These are phyloP conservation scores for Drosophila serrata DNA, from an alignment of 1,140 invertebrate genomes.

Conservation along the genomic window DNA sequence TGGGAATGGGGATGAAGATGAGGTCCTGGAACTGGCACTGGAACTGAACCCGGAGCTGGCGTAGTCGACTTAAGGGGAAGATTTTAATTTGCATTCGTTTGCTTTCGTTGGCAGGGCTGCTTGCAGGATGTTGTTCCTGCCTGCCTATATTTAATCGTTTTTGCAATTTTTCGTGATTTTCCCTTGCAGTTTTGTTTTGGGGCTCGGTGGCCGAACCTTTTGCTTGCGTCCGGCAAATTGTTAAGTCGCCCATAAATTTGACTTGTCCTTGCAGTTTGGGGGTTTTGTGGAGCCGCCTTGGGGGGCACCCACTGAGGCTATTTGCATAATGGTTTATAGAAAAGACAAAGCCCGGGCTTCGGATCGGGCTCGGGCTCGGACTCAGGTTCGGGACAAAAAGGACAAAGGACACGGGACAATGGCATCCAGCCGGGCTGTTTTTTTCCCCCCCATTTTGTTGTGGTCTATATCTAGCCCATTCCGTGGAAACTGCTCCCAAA, in stretches of 20 bases:
- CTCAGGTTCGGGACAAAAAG: slow-evolving; percentile 4
- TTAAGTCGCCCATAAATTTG: slow-evolving; percentile 85
- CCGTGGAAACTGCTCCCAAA: slow-evolving; percentile 17
- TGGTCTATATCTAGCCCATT: slow-evolving; percentile 34
- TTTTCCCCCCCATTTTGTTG: slow-evolving; percentile 48
- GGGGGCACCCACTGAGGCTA: slow-evolving; percentile 63
- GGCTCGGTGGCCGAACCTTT: slow-evolving; percentile 17
- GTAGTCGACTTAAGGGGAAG: slow-evolving; percentile 69
- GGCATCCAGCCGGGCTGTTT: slow-evolving; percentile 38
- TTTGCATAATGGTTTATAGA: slow-evolving; percentile 84
- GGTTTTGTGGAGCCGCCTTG: slow-evolving; percentile 36
- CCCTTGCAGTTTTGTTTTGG: slow-evolving; percentile 55
- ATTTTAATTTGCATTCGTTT: slow-evolving; percentile 85
- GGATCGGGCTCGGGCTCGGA: slow-evolving; percentile 1
- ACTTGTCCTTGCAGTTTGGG: slow-evolving; percentile 63
- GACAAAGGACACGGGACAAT: slow-evolving; percentile 40
- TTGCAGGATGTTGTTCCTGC: slow-evolving; percentile 51
- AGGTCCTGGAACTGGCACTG: slow-evolving; percentile 19
- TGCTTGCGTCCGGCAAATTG: slow-evolving; percentile 62
- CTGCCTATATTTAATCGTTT: slow-evolving; percentile 81
- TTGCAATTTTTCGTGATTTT: slow-evolving; percentile 75
- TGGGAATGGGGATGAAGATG: not conserved
- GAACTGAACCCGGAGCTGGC: slow-evolving; percentile 8
- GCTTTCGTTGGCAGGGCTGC: slow-evolving; percentile 65
- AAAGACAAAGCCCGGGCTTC: slow-evolving; percentile 69